Evolutionary conservation across 2,113 vertebrate species (phyloP).

Genomic region (Taxidea taxus): DNA sequence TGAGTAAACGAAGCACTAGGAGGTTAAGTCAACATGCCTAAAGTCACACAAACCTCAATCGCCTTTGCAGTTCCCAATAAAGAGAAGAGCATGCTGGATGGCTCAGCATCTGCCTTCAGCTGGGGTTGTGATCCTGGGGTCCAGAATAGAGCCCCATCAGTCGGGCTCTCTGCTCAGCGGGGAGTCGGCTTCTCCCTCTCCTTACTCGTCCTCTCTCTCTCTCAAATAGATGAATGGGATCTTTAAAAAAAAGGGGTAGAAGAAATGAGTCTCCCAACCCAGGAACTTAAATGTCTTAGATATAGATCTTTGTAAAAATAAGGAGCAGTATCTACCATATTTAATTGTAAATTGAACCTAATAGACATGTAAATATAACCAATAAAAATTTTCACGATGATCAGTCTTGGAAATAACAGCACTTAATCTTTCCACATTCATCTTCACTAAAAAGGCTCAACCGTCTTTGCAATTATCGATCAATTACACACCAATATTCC

Average conservation of each 20-base stretch:
- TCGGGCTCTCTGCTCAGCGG: too few relatives aligned
- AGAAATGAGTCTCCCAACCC: neutral
- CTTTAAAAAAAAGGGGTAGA: neutral
- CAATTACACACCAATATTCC: neutral
- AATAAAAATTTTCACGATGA: neutral
- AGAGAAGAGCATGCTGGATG: neutral
- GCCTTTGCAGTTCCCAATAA: neutral
- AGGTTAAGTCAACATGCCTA: neutral
- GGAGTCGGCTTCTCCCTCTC: too few relatives aligned
- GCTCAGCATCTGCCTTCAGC: too few relatives aligned
- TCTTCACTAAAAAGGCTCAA: neutral
- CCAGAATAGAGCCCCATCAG: too few relatives aligned
- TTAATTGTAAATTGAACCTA: neutral
- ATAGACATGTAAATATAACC: neutral
- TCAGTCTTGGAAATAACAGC: neutral
- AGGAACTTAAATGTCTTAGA: neutral
- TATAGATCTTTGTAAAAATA: neutral
- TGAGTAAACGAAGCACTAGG: neutral
- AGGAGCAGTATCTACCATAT: neutral
- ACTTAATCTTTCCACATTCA: neutral
- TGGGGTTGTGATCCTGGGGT: too few relatives aligned
- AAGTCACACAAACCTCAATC: neutral
- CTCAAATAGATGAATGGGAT: too few relatives aligned
- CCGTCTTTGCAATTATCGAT: neutral
- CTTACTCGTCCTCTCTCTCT: too few relatives aligned